Base-by-base conservation (phyloP, 1,140 invertebrate species). In the Calycopis cecrops region DNA sequence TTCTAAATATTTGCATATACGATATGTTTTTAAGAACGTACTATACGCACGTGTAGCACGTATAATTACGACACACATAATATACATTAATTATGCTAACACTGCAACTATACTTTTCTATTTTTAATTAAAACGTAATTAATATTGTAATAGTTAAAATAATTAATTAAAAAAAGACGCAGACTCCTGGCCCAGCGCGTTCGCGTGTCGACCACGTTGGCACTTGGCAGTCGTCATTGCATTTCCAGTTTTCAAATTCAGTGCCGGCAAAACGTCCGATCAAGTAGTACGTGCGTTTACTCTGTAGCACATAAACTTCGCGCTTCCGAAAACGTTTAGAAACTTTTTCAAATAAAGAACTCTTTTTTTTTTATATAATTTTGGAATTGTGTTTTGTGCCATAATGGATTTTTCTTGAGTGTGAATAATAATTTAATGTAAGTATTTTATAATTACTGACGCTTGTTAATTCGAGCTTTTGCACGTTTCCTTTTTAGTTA, bases 231-330 rank as follows among this genome's bases (percentile, higher is more conserved):
- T 44, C 40, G 40, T 14, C 16, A 14, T 37, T 44, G 40, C 40
- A 44, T 44, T 44, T 44, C 40, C 40, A 44, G 40, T 44, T 44
- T 44, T 44, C 40, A 44, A 44, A 44, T 44, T 44, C 40, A 44
- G 40, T 44, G 14, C 40, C 40, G 40, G 40, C 40, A 44, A 44
- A 44, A 44, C 40, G 40, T 17, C 40, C 40, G 40, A 0, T 9
- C 17, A 16, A 44, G 40, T 16, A 14, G 40, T 44, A 44, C 40
- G 40, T 16, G 40, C 16, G 14, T 16, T n/a, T 40, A 8, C 14
- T 14, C 40, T 9, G 9, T 16, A 16, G 14, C 40, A 16, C 14
- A 28, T n/a, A 40, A 40, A 44, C 14, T 44, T 44, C 40, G 40
- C 40, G 40, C 14, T 4, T 9, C 40, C 12, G 40, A 44, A 28